A percentile compares a stretch with the other conserved stretches of the same genome.
Evolutionary conservation across 2,113 vertebrate genomes (phyloP).

Genomic region (Sebastes schlegelii): DNA sequence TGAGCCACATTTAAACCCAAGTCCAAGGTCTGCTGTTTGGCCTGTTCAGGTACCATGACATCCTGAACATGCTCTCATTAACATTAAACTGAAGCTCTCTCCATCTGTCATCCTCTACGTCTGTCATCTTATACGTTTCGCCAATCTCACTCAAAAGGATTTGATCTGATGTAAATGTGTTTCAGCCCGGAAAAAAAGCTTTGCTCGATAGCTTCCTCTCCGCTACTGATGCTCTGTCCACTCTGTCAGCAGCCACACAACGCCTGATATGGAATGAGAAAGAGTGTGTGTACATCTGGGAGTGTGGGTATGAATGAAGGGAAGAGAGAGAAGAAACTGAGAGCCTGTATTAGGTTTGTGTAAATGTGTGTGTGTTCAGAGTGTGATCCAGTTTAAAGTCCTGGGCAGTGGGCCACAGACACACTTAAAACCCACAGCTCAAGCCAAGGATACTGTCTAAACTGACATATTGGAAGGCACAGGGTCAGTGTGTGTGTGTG

Average conservation of each 20-base stretch:
- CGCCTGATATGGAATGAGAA: slow-evolving; percentile 39
- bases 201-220: slow-evolving; percentile 27
- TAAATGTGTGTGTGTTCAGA: slow-evolving; percentile 1
- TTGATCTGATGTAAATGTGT: slow-evolving; percentile 50
- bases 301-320: slow-evolving; percentile 45
- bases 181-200: slow-evolving; percentile 11
- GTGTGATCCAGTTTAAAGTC: slow-evolving; percentile 49
- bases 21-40: neutral
- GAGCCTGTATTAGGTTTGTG: slow-evolving; percentile 29
- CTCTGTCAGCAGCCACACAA: slow-evolving; percentile 32
- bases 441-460: slow-evolving; percentile 56
- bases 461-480: slow-evolving; percentile 42
- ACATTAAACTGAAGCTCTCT: slow-evolving; percentile 8
- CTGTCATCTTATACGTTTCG: slow-evolving; percentile 17
- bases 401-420: slow-evolving; percentile 65
- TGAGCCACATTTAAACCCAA: slow-evolving; percentile 27
- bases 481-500: neutral
- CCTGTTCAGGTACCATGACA: slow-evolving; percentile 4
- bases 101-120: slow-evolving; percentile 21
- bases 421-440: slow-evolving; percentile 54
- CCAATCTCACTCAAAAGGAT: slow-evolving; percentile 16
- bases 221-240: slow-evolving; percentile 14
- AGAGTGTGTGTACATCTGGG: slow-evolving; percentile 15
- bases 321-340: slow-evolving; percentile 24
- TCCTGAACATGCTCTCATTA: slow-evolving; percentile 11